Evolutionary conservation across 2,888 invertebrate genomes (phyloP), one percentile per base, ranked within the genome.

Genomic region (Pelosia muscerda): DNA sequence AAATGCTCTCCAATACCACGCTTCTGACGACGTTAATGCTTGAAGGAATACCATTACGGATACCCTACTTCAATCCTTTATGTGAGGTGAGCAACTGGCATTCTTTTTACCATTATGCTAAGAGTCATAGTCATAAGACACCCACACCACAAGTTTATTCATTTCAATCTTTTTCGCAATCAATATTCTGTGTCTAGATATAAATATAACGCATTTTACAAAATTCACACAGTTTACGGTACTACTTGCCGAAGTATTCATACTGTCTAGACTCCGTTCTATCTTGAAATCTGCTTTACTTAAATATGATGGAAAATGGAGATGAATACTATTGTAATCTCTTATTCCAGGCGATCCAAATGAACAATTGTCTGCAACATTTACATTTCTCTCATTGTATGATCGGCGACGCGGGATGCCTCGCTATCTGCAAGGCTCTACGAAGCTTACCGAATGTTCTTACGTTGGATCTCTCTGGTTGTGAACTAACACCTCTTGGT

Each of bases 381-480:
- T 83, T 98, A 57, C 97, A 96, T 63, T 94, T 98, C 68, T 95
- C 96, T 62, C 95, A 96, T 19, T 97, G 97, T 74, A 91, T 95
- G 73, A 95, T 98, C 71, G 96, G 96, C 0, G 97, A 98, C 86
- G 95, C 95, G 25, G 97, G 97, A 5, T 97, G 97, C 82, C 95
- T 96, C 71, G 92, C 96, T 6, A 88, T 98, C 15, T 97, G 97
- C 85, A 95, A 95, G 68, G 96, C 96, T 0, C 95, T 97, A 60
- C 96, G 96, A 58, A 95, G 96, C 77, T 92, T 96, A 54, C 96
- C 96, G 2, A 96, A 96, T 81, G 95, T 98, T 11, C 95, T 96
- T 68, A 95, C 96, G 1, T 86, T 98, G 34, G 97, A 97, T 83
- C 88, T 98, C 2, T 95, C 96, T 9, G 96, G 96, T 8, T 97